A percentile compares a stretch with the other conserved stretches of the same genome.
Conservation (phyloP, 1,140 invertebrate species). For the Hycleus cichorii region DNA sequence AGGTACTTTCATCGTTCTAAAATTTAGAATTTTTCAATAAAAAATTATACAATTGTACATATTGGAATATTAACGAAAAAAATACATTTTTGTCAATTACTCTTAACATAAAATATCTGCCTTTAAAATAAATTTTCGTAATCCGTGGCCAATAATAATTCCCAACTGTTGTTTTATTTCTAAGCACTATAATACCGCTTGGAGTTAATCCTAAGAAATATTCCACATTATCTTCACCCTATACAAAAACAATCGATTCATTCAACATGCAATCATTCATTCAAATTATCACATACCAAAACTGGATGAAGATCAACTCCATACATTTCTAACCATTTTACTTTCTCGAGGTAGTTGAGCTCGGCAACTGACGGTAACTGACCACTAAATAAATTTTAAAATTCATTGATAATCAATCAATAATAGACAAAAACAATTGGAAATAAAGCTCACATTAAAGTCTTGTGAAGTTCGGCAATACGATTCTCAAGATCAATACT, state of each 20-base stretch:
- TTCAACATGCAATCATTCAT: not conserved
- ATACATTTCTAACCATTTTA: constrained; percentile 95
- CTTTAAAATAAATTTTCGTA: constrained; percentile 93
- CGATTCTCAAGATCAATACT: constrained; percentile 81
- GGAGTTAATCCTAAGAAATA: constrained; percentile 96
- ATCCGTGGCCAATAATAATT: constrained; percentile 99
- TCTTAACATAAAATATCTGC: constrained; percentile 90
- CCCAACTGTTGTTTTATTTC: constrained; percentile 94
- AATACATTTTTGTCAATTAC: constrained; percentile 90
- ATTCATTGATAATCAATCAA: constrained; percentile 1
- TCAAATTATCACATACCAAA: constrained; percentile 46
- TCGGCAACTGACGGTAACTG: constrained; percentile 87
- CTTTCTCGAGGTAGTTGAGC: constrained; percentile 85
- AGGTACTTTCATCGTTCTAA: constrained; percentile 90
- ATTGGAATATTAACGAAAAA: too few species aligned
- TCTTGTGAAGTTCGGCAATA: constrained; percentile 85
- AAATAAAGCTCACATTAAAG: constrained; percentile 58
- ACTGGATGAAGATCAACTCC: constrained; percentile 96
- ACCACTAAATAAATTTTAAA: constrained; percentile 44
- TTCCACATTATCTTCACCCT: constrained; percentile 95
- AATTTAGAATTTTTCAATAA: constrained; percentile 22
- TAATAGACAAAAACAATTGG: constrained; percentile 12
- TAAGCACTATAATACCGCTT: constrained; percentile 91
- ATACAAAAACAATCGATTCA: constrained; percentile 31
- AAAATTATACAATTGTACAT: constrained; percentile 41